Conservation (phyloP, 1,140 invertebrate genomes). For the Dreissena rostriformis region DNA sequence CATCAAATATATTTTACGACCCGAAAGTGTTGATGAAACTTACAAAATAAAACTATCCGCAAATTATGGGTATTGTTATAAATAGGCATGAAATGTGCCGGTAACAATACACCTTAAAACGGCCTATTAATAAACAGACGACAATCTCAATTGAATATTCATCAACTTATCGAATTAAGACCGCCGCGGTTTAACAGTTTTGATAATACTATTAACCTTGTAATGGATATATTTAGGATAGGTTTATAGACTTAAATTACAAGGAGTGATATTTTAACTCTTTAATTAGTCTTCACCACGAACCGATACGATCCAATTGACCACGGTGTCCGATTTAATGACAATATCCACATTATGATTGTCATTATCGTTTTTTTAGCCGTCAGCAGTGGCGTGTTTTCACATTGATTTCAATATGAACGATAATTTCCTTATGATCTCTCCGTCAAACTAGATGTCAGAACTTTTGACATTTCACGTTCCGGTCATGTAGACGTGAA, state of each 20-base stretch:
- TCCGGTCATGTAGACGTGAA: too few relatives aligned
- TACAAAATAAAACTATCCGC: slow-evolving; percentile 41
- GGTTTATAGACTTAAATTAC: slow-evolving; percentile 29
- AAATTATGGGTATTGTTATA: slow-evolving; percentile 28
- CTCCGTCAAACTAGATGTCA: too few relatives aligned
- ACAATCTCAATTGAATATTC: slow-evolving; percentile 34
- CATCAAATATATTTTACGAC: slow-evolving; percentile 41
- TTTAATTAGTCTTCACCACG: slow-evolving; percentile 31
- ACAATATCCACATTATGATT: background rate
- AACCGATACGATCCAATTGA: slow-evolving; percentile 6
- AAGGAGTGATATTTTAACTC: slow-evolving; percentile 12
- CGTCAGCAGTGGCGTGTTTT: slow-evolving; percentile 35
- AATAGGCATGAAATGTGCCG: slow-evolving; percentile 20
- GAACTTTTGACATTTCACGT: too few relatives aligned
- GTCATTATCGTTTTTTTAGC: slow-evolving; percentile 36
- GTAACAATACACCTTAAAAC: slow-evolving; percentile 24
- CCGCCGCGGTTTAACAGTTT: slow-evolving; percentile 34
- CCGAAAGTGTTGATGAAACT: slow-evolving; percentile 44
- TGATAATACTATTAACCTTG: slow-evolving; percentile 40
- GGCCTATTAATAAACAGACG: background rate
- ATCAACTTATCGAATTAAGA: background rate
- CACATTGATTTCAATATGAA: background rate
- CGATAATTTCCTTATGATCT: too few relatives aligned
- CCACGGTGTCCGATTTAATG: slow-evolving; percentile 41
- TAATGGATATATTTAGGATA: slow-evolving; percentile 26